These are phyloP conservation scores for Amniataba percoides DNA, from an alignment of 2,797 vertebrate species.

Conservation along the genomic window DNA sequence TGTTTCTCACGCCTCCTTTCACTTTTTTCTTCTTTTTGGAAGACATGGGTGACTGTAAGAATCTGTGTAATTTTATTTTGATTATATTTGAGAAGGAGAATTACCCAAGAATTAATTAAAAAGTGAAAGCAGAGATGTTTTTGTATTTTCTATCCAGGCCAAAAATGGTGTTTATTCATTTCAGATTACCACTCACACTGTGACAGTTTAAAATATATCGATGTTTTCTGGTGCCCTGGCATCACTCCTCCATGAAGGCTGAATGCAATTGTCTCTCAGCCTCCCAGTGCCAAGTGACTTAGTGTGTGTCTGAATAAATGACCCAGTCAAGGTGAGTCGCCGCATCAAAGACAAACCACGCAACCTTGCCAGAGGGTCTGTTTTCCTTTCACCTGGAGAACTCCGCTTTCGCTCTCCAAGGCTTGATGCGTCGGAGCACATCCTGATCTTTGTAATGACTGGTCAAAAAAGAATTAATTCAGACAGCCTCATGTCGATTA, in stretches of 20 bases:
- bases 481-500: slow-evolving; percentile 70
- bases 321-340: slow-evolving; percentile 79
- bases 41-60: slow-evolving; percentile 6
- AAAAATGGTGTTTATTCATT: slow-evolving; percentile 34
- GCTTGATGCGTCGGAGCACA: slow-evolving; percentile 70
- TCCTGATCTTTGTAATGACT: slow-evolving; percentile 72
- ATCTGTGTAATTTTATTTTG: background rate
- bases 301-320: slow-evolving; percentile 77
- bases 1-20: slow-evolving; percentile 29
- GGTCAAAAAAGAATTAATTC: slow-evolving; percentile 61
- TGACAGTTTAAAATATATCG: slow-evolving; percentile 50
- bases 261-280: slow-evolving; percentile 59
- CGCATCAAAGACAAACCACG: slow-evolving; percentile 74
- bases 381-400: slow-evolving; percentile 74
- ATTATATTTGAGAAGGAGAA: slow-evolving; percentile 29
- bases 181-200: slow-evolving; percentile 16
- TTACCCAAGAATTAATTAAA: slow-evolving; percentile 43
- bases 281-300: slow-evolving; percentile 62
- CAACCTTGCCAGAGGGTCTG: slow-evolving; percentile 72
- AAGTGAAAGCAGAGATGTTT: slow-evolving; percentile 14
- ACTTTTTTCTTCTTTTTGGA: background rate
- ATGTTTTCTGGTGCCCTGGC: slow-evolving; percentile 46
- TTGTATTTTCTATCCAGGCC: slow-evolving; percentile 12
- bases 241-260: slow-evolving; percentile 69
- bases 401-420: slow-evolving; percentile 67